Conservation (phyloP, 2,113 vertebrate species). For the Macheiramphus alcinus region DNA sequence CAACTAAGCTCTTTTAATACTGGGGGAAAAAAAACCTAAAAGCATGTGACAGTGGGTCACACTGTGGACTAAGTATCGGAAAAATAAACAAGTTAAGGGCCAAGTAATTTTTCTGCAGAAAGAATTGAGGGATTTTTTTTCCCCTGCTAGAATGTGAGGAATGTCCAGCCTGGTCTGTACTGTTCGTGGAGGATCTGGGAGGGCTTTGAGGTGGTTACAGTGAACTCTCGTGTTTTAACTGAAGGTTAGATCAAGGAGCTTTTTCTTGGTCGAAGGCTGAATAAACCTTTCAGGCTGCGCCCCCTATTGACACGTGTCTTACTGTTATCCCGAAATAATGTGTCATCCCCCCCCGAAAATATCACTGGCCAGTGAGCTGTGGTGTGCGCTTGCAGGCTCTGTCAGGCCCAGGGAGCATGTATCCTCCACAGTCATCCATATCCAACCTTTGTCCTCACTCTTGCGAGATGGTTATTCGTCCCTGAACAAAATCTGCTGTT, state of each 20-base stretch:
- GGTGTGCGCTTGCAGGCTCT: background rate
- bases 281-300: constrained; percentile 12
- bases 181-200: background rate
- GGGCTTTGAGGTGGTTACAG: constrained; percentile 23
- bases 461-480: background rate
- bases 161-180: background rate
- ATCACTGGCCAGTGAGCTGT: background rate
- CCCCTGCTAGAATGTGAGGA: background rate
- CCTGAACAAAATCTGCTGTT: background rate
- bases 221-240: background rate
- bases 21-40: background rate
- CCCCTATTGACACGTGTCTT: background rate
- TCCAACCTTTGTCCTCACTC: background rate
- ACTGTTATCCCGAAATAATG: background rate
- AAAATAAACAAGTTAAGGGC: constrained; percentile 2
- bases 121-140: background rate
- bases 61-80: background rate
- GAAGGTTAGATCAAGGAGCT: background rate
- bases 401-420: background rate
- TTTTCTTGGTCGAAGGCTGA: background rate
- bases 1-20: background rate
- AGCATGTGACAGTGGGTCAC: background rate
- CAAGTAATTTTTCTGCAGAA: background rate
- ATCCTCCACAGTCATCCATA: background rate
- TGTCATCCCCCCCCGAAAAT: background rate